phyloP scores from a whole-genome alignment of 2,113 vertebrate species.

The Carassius carassius region DNA sequence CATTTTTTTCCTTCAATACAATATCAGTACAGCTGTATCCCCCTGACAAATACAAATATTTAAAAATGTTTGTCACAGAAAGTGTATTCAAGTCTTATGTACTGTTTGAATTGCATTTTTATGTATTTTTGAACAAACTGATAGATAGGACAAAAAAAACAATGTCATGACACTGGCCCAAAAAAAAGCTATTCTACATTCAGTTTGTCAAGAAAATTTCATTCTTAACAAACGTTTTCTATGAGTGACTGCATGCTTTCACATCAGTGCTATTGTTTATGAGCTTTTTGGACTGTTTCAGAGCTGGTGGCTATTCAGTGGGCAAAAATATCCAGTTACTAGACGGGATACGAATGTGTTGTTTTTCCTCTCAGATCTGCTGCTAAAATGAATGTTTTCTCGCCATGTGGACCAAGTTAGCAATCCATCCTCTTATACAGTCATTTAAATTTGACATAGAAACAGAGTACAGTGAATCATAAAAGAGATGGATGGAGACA shows the following conservation, averaged over 20 bases:
- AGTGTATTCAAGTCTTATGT: not conserved
- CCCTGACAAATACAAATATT: too few relatives aligned
- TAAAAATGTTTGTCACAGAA: too few relatives aligned
- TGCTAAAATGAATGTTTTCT: not conserved
- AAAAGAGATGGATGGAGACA: slow-evolving; percentile 6
- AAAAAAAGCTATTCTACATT: not conserved
- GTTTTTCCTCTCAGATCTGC: slow-evolving; percentile 20
- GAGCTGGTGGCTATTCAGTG: slow-evolving; percentile 12
- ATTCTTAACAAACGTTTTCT: not conserved
- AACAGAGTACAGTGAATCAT: not conserved
- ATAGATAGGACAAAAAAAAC: too few relatives aligned
- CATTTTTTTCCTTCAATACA: too few relatives aligned
- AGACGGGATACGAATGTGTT: not conserved
- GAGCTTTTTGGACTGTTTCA: slow-evolving; percentile 2
- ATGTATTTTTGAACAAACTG: too few relatives aligned
- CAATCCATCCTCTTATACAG: not conserved
- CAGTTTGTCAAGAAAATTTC: not conserved
- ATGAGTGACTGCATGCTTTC: not conserved
- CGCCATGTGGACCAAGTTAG: not conserved
- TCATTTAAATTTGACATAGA: not conserved
- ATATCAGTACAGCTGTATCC: too few relatives aligned
- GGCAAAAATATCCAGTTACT: slow-evolving; percentile 10
- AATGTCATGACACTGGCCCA: too few relatives aligned
- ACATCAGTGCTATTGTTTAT: not conserved
- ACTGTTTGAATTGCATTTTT: not conserved